Conservation (phyloP, 2,797 vertebrate species). For the Urocyon cinereoargenteus region DNA sequence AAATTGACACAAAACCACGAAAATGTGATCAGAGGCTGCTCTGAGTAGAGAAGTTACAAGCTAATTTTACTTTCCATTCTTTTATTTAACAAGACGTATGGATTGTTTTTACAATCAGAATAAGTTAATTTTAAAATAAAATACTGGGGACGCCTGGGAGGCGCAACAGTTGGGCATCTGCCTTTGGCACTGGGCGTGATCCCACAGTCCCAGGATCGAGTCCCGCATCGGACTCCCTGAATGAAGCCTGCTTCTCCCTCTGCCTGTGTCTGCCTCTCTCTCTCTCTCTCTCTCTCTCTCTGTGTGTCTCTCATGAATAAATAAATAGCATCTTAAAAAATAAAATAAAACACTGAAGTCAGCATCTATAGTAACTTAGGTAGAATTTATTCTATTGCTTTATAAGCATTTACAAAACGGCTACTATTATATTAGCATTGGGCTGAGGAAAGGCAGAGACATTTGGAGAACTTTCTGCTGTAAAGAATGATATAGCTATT, state of each 20-base stretch:
- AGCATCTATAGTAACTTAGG: background rate
- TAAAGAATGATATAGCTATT: background rate
- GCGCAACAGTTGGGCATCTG: too few relatives aligned
- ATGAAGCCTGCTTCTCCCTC: too few relatives aligned
- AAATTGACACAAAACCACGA: background rate
- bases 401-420: background rate
- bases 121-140: background rate
- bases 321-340: too few relatives aligned
- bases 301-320: too few relatives aligned
- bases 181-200: too few relatives aligned
- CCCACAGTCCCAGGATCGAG: too few relatives aligned
- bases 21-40: background rate
- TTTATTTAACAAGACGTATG: background rate
- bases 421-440: background rate
- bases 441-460: background rate
- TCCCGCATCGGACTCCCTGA: too few relatives aligned
- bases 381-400: background rate
- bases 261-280: too few relatives aligned
- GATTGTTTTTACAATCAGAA: background rate
- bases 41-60: background rate
- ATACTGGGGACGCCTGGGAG: background rate
- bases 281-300: too few relatives aligned
- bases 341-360: background rate
- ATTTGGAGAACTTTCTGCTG: background rate
- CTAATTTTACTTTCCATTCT: constrained; percentile 10